phyloP scores from a whole-genome alignment of 1,140 invertebrate genomes.

The Octopus sinensis region DNA sequence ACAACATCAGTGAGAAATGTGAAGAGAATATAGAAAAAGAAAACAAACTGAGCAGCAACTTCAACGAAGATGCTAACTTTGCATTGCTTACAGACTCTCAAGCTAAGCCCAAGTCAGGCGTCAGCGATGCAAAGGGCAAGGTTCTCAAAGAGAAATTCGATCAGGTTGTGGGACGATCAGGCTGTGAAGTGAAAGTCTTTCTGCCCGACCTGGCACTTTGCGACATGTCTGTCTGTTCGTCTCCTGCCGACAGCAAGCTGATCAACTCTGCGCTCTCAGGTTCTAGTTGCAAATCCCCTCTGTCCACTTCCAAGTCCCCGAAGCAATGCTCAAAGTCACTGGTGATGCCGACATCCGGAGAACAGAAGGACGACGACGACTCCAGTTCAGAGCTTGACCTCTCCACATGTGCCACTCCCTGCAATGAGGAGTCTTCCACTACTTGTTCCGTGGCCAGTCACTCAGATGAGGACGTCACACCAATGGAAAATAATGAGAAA shows the following conservation, averaged over 20 bases:
- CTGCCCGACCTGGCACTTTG: background rate
- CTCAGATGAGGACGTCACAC: no score
- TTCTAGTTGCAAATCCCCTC: no score
- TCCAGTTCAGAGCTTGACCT: background rate
- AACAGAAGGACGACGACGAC: background rate
- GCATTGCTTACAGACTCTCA: background rate
- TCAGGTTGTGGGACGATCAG: background rate
- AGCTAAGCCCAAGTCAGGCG: background rate
- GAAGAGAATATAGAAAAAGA: background rate
- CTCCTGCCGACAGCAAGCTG: background rate
- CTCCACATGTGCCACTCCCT: background rate
- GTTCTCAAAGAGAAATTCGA: background rate
- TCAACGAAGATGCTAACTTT: constrained; percentile 2
- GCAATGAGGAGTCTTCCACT: background rate
- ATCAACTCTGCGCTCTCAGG: no score
- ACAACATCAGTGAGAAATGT: constrained; percentile 6
- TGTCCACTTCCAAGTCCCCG: no score
- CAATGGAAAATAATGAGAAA: no score
- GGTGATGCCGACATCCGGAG: background rate
- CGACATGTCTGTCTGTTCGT: background rate
- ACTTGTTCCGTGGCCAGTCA: background rate
- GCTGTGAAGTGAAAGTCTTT: background rate
- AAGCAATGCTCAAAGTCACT: background rate
- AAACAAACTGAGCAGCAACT: background rate
- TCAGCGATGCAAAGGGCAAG: background rate